These are phyloP conservation scores for Apostichopus japonicus DNA, from an alignment of 35 echinoderm and acorn worm genomes.

Conservation along the genomic window DNA sequence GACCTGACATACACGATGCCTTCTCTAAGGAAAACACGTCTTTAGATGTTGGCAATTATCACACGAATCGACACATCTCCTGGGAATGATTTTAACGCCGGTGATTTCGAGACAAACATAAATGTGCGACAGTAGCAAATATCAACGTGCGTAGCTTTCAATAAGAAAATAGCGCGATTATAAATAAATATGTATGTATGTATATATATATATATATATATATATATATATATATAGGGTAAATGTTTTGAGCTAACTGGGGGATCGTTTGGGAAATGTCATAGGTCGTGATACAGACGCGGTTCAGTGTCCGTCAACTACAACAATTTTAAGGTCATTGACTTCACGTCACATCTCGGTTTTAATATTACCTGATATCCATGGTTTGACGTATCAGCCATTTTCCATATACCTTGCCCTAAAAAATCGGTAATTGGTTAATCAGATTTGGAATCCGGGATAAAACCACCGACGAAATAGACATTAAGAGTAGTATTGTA, in stretches of 20 bases:
- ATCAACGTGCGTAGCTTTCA: no score
- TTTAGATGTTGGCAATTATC: no score
- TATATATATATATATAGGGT: neutral
- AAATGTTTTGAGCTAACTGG: neutral
- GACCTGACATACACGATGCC: no score
- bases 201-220: neutral
- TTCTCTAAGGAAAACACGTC: no score
- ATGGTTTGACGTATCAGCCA: neutral
- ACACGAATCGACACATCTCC: no score
- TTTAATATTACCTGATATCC: neutral
- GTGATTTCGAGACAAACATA: no score
- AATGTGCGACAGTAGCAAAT: no score
- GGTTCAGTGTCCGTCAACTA: conserved; percentile 18
- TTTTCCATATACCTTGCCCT: neutral
- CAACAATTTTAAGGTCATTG: conserved; percentile 16
- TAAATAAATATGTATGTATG: no score
- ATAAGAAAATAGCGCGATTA: no score
- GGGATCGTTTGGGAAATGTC: neutral
- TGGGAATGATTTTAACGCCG: no score
- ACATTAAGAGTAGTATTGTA: neutral
- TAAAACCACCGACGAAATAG: neutral
- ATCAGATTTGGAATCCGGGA: conserved; percentile 28
- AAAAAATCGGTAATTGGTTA: conserved; percentile 29
- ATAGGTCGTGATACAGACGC: neutral
- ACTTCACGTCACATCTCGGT: neutral